phyloP scores from a whole-genome alignment of 2,113 vertebrate genomes.

The Machaerirhynchus nigripectus region DNA sequence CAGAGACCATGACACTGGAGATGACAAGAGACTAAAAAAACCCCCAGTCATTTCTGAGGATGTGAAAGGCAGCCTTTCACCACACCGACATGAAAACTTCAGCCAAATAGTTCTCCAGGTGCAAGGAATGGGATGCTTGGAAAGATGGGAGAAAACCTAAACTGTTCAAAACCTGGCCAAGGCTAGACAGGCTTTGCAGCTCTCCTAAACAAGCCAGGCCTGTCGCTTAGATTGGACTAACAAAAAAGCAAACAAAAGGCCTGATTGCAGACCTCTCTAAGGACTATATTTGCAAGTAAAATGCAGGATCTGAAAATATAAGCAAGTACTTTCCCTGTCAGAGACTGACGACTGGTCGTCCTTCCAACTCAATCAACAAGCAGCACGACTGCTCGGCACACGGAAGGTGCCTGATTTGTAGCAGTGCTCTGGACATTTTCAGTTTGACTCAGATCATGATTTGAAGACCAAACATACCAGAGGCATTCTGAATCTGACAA shows the following conservation, averaged over 20 bases:
- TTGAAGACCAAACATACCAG: background rate
- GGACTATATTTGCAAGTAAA: conserved; percentile 54
- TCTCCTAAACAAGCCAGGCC: conserved; percentile 12
- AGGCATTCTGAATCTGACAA: background rate
- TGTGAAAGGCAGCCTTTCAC: background rate
- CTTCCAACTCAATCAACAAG: conserved; percentile 44
- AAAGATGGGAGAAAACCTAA: background rate
- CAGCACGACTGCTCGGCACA: background rate
- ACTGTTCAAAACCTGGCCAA: background rate
- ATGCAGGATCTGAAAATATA: conserved; percentile 51
- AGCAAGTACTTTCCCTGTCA: conserved; percentile 25
- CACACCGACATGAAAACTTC: background rate
- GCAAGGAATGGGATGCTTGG: background rate
- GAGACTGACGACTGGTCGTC: conserved; percentile 19
- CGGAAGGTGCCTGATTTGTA: background rate
- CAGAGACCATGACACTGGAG: background rate
- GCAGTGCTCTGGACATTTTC: background rate
- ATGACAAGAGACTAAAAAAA: background rate
- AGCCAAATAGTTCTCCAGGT: background rate
- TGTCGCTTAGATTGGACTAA: conserved; percentile 20
- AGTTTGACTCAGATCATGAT: background rate
- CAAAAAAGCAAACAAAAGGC: conserved; percentile 55
- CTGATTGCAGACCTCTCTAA: conserved; percentile 53
- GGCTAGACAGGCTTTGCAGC: conserved; percentile 18
- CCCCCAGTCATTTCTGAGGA: background rate